Base-by-base conservation (phyloP, 2,888 invertebrate species). In the Polietes domitor region DNA sequence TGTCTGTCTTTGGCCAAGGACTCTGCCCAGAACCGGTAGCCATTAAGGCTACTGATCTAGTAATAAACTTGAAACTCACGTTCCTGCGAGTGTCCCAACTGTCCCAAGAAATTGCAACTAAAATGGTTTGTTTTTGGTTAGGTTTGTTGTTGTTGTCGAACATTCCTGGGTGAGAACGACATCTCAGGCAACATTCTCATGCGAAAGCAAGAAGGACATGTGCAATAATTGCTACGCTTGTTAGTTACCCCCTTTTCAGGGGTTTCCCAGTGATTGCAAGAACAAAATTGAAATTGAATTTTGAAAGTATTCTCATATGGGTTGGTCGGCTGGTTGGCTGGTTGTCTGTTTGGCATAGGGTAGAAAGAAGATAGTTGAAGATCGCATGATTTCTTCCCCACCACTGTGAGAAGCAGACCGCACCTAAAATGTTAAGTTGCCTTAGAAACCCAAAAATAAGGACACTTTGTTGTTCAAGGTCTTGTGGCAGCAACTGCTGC, bases 51-150 rank as follows among this genome's bases (percentile, higher is more conserved):
- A 47, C 65, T 84, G 78, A 84, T 68, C 84, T 70, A 21, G 76
- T 73, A 72, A 81, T 84, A 84, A 84, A 84, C 84, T 76, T 76
- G 84, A 84, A 81, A 84, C 81, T 78, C 84, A 84, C 81, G 84
- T 84, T 81, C 71, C 15, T 37, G 0, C 32, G 12, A n/a, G n/a
- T 41, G 15, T 37, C 12, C 15, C 43, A 26, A 12, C 65, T 19
- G 15, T 41, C 19, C 61, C 19, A 37, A 19, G 17, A 43, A 4
- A 43, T 21, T 24, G 58, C 4, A 21, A 58, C 58, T 26, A 26
- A 58, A 58, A 10, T 26, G 26, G 9, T 9, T 7, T n/a, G 21
- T 24, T 55, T 55, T 55, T 55, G 55, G n/a, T n/a, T n/a, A n/a
- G n/a, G n/a, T n/a, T n/a, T n/a, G 55, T 21, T 19, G 55, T 55